Base-by-base conservation (phyloP, 2,797 vertebrate species). In the Propithecus perrieri region DNA sequence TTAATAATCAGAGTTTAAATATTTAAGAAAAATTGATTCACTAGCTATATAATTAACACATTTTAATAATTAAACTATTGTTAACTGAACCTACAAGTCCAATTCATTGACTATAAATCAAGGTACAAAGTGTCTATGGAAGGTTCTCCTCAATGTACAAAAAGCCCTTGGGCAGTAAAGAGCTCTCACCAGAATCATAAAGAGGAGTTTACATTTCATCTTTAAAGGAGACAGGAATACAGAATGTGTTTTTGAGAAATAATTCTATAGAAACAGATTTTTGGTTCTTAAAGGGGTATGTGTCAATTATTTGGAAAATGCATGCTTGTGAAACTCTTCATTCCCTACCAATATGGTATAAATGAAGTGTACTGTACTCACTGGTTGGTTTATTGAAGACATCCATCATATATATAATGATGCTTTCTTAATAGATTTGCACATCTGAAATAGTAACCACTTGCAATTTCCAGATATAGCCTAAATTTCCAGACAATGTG, bases 371-470 rank as follows among this genome's bases (percentile, higher is more conserved):
- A 38, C 57, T 95, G 7, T 46, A 85, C n/a, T 79, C 6, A 0
- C 43, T 95, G 59, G 24, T 71, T 88, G 18, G 5, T 59, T 87
- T 89, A 93, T 28, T 50, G 75, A 87, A 91, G 69, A 55, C 35
- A 89, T 85, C 43, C 76, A 84, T 95, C 83, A 72, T 30, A 50
- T n/a, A 94, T 30, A 50, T n/a, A 94, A 80, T 35, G n/a, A 63
- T 80, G n/a, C 24, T 80, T 87, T 89, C 46, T 84, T 81, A 81
- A 69, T 95, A 94, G 17, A 84, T 72, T 48, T 57, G 12, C 30
- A 72, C 18, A 80, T 65, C 41, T 92, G 28, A 95, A 94, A 91
- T 93, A n/a, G 65, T 72, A 84, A 84, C 63, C 79, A 80, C 30
- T 71, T 87, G 65, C 35, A 81, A 72, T 94, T 94, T 96, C 67